Conservation (phyloP, 2,113 vertebrate species). For the Chaetura pelagica region DNA sequence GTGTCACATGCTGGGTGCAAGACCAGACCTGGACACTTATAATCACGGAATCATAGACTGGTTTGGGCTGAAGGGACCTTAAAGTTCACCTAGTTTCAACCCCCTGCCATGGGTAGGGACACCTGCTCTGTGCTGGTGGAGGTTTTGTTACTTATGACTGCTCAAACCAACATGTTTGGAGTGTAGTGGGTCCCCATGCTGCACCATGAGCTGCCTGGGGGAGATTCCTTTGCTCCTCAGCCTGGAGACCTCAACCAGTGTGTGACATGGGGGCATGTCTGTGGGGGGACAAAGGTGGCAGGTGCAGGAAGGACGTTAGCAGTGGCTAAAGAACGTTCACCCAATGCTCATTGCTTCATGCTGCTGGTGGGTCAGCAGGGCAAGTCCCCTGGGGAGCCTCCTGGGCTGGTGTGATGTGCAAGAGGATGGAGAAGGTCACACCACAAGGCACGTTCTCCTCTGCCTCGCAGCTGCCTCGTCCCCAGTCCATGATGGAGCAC, state of each 20-base stretch:
- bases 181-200: neutral
- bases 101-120: too few relatives aligned
- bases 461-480: neutral
- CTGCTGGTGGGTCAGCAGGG: too few relatives aligned
- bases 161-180: neutral
- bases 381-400: neutral
- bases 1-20: rapidly evolving
- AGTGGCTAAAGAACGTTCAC: neutral
- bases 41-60: too few relatives aligned
- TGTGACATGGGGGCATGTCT: neutral
- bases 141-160: neutral
- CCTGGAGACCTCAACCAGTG: neutral
- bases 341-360: neutral
- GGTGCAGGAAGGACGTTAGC: neutral
- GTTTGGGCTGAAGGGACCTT: too few relatives aligned
- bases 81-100: too few relatives aligned
- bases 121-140: neutral
- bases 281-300: neutral
- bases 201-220: rapidly evolving
- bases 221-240: neutral
- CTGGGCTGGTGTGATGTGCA: neutral
- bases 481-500: neutral
- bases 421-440: neutral
- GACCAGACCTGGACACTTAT: neutral
- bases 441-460: neutral